Evolutionary conservation across 2,797 vertebrate genomes (phyloP).

Genomic region (Melanotaenia trifasciata): DNA sequence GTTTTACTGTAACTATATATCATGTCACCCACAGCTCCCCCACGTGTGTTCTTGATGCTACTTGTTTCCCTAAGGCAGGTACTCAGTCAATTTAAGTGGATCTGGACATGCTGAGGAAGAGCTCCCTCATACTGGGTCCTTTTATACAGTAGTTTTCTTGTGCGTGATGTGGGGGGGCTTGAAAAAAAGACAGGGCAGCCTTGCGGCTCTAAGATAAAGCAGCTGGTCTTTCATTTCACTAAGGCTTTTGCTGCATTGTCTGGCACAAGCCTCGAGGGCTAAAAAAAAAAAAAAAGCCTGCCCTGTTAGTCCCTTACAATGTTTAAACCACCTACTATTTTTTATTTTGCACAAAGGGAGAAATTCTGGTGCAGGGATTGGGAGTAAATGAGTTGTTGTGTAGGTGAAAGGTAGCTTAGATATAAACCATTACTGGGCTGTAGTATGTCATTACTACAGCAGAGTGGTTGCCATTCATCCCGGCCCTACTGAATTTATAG

Average conservation of each 20-base stretch:
- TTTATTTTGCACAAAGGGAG: conserved; percentile 12
- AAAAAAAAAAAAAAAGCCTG: conserved; percentile 19
- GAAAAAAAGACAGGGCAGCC: conserved; percentile 60
- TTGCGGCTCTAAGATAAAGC: conserved; percentile 60
- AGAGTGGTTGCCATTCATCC: conserved; percentile 34
- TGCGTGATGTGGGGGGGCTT: conserved; percentile 46
- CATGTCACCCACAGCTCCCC: conserved; percentile 29
- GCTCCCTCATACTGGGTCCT: conserved; percentile 32
- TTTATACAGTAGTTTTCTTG: conserved; percentile 55
- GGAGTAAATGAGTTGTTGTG: conserved; percentile 21
- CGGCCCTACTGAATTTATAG: conserved; percentile 29
- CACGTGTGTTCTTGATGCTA: conserved; percentile 38
- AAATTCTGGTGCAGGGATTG: conserved; percentile 36
- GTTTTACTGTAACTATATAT: conserved; percentile 37
- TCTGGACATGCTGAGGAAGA: conserved; percentile 33
- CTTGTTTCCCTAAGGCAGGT: conserved; percentile 51
- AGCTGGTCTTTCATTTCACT: conserved; percentile 64
- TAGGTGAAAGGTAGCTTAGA: conserved; percentile 31
- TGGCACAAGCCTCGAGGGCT: conserved; percentile 51
- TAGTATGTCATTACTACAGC: conserved; percentile 50
- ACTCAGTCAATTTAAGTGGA: conserved; percentile 26
- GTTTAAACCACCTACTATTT: conserved; percentile 36
- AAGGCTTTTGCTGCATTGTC: conserved; percentile 68
- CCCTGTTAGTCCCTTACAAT: conserved; percentile 44
- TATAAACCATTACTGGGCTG: conserved; percentile 55